Percentiles rank a stretch among this genome's conserved stretches.
Evolutionary conservation across 2,797 vertebrate species (phyloP).

Genomic region (Hippocampus kuda): DNA sequence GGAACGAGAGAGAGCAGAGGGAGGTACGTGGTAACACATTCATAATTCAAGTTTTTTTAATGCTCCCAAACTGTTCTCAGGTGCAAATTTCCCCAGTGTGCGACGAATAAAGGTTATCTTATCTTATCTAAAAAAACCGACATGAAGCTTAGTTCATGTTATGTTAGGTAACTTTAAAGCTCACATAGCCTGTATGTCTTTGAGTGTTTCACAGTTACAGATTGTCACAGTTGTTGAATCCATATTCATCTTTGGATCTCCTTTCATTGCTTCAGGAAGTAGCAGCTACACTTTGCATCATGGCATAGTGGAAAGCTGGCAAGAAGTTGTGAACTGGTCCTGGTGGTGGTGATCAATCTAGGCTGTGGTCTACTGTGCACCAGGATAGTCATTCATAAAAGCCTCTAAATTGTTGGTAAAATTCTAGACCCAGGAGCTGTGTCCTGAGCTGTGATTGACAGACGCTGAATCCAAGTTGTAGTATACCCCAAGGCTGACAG

Average conservation of each 20-base stretch:
- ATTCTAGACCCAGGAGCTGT: neutral
- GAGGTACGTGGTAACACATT: conserved; percentile 49
- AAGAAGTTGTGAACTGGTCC: neutral
- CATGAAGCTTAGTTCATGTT: neutral
- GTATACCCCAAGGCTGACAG: neutral
- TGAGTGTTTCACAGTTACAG: neutral
- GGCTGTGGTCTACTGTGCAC: neutral
- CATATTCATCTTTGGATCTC: neutral
- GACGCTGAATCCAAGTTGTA: neutral
- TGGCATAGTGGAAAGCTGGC: neutral
- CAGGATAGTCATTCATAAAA: neutral
- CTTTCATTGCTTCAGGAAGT: neutral
- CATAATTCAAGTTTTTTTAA: neutral
- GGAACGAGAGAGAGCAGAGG: conserved; percentile 67
- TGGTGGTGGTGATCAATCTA: neutral
- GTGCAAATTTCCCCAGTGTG: too few relatives aligned
- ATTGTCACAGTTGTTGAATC: neutral
- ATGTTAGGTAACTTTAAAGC: neutral
- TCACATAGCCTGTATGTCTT: neutral
- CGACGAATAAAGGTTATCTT: too few relatives aligned
- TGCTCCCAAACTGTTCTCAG: neutral
- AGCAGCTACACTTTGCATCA: neutral
- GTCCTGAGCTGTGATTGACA: neutral
- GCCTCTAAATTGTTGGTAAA: neutral
- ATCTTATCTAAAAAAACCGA: neutral